Base-by-base conservation (phyloP, 2,888 invertebrate genomes). In the Drosophila bunnanda region DNA sequence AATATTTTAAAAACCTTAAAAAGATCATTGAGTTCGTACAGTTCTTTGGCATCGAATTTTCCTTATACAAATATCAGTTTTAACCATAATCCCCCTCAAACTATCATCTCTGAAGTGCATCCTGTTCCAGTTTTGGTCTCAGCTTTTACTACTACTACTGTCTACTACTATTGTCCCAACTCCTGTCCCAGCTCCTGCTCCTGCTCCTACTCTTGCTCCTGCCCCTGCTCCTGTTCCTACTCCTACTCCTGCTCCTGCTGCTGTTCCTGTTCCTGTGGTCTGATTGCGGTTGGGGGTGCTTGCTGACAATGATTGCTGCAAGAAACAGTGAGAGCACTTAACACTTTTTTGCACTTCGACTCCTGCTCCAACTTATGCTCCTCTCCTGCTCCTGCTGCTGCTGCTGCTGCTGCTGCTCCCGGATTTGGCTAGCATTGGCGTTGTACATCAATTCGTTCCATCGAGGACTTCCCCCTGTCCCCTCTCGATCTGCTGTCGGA, bases 291-390 rank as follows among this genome's bases (percentile, higher is more conserved):
- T 59, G 60, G 48, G 75, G 67, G 62, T 82, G 76, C 76, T 80
- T 75, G 83, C 81, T 88, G 88, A 86, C 86, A 88, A 82, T 86
- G 88, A 83, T 88, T 83, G 87, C 78, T 66, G 83, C 81, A 80
- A 88, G 77, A 54, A 84, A 74, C 78, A 77, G 73, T 73, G 78
- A 83, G 78, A 88, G 83, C 83, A 83, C 83, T 83, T 83, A 88
- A 83, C 83, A 88, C 87, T 86, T 74, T 76, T 79, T 80, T 85
- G 76, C 76, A 69, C 74, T 76, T 54, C 41, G 39, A 61, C 61
- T 41, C 50, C 38, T 20, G 54, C 46, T 22, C 28, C 69, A 25
- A 30, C 46, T 36, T 44, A 34, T 55, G 39, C 61, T 53, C 38
- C 48, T 43, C 39, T 10, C 44, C 44, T 15, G 7, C 34, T 41